Base-by-base conservation (phyloP, 2,888 invertebrate genomes). In the Neoitamus cyanurus region DNA sequence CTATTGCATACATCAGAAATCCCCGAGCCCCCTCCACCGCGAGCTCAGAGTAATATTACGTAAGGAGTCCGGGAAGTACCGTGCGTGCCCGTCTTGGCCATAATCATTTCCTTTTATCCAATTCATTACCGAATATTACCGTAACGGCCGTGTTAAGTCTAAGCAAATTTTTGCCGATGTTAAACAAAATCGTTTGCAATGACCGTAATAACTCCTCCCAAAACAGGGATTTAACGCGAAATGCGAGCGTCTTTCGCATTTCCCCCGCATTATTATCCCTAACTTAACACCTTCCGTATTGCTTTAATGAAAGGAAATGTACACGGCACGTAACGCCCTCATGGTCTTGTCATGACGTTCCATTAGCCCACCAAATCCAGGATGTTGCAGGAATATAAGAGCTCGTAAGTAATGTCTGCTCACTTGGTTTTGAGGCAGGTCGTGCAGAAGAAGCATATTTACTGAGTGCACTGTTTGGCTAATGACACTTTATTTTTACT, bases 51-150 rank as follows among this genome's bases (percentile, higher is more conserved):
- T 42, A n/a, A n/a, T 42, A 13, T 42, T 42, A n/a, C 58, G 9
- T 25, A 58, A 25, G 9, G 58, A 58, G 3, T 58, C 58, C 58
- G 11, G 25, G 9, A 42, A 58, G 58, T 42, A 2, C 20, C 25
- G 20, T 42, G 28, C 75, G 75, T 75, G 75, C 42, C 25, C 42
- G 28, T 11, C 42, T 42, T 28, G 20, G 25, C 42, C 28, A 25
- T 75, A 9, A 30, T 69, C 28, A 25, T 82, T 37, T 36, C 34
- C 82, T 82, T 69, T 69, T 82, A 82, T 82, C 28, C 37, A 69
- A 82, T 82, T 82, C 69, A 82, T 82, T 82, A 69, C 69, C 69
- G 20, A 36, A 69, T 69, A 82, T 82, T 37, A 69, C 69, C 69
- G 68, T 69, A 82, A 82, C 69, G 34, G 37, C 36, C 25, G 20